Conservation (phyloP, 2,888 invertebrate species). For the Patella depressa region DNA sequence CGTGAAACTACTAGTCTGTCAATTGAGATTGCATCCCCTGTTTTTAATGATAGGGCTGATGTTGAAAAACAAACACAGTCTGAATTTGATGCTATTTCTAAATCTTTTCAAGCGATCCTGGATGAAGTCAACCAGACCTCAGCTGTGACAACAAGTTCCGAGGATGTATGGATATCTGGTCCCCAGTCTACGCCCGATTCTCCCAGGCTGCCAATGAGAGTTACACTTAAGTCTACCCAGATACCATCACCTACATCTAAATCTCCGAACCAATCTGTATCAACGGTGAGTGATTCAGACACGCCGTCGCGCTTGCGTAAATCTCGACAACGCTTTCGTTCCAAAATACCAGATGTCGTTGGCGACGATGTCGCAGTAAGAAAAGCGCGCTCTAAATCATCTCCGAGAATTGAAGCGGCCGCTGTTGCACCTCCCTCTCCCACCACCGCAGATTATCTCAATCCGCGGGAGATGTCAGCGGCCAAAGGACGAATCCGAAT, state of each 20-base stretch:
- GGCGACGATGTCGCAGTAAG: slow-evolving; percentile 28
- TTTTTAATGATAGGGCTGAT: slow-evolving; percentile 37
- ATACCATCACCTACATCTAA: slow-evolving; percentile 1
- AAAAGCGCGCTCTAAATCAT: slow-evolving; percentile 31
- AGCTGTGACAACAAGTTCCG: slow-evolving; percentile 16
- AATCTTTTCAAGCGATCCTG: slow-evolving; percentile 58
- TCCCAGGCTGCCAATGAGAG: background rate
- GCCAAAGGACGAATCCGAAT: slow-evolving; percentile 31
- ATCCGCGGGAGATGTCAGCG: slow-evolving; percentile 18
- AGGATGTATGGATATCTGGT: slow-evolving; percentile 9
- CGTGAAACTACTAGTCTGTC: slow-evolving; percentile 29
- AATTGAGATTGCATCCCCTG: slow-evolving; percentile 21
- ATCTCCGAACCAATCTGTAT: background rate
- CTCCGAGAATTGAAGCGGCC: slow-evolving; percentile 16
- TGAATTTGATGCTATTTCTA: slow-evolving; percentile 60
- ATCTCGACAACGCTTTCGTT: slow-evolving; percentile 27
- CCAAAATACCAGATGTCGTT: slow-evolving; percentile 25
- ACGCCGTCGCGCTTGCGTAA: slow-evolving; percentile 20
- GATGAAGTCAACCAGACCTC: slow-evolving; percentile 49
- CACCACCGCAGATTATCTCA: slow-evolving; percentile 39
- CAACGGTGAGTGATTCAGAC: slow-evolving; percentile 21
- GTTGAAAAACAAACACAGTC: slow-evolving; percentile 54
- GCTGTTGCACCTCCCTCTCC: slow-evolving; percentile 26
- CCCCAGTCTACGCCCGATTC: background rate
- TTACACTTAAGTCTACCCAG: background rate